A percentile compares a stretch with the other conserved stretches of the same genome.
phyloP scores from a whole-genome alignment of 2,888 invertebrate species.

The Dendrolimus houi region DNA sequence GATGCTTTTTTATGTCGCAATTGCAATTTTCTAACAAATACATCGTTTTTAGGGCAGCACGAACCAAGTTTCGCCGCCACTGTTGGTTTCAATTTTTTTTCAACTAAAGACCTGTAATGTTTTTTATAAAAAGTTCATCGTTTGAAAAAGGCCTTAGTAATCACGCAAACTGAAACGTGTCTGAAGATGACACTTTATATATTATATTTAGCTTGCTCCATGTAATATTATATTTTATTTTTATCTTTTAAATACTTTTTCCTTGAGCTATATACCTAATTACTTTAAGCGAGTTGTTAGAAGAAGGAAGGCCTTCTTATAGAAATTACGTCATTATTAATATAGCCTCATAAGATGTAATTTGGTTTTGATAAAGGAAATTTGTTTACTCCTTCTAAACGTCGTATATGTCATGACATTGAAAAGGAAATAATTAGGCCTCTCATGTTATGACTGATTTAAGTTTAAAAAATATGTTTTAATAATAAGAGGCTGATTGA shows the following conservation, averaged over 20 bases:
- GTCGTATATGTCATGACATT: too few species aligned
- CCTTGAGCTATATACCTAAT: conserved; percentile 13
- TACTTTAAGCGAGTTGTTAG: conserved; percentile 5
- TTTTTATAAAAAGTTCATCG: too few species aligned
- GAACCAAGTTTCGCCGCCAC: too few species aligned
- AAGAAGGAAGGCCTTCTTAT: conserved; percentile 14
- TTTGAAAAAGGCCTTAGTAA: background rate
- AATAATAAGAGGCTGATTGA: too few species aligned
- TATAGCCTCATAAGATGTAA: conserved; percentile 2
- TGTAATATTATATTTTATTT: conserved; percentile 4
- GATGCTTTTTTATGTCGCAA: background rate
- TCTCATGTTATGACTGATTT: too few species aligned
- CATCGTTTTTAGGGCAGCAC: background rate
- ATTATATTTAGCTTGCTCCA: background rate
- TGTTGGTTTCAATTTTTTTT: too few species aligned
- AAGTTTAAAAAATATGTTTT: too few species aligned
- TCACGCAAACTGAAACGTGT: background rate
- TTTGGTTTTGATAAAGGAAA: background rate
- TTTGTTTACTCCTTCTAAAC: conserved; percentile 13
- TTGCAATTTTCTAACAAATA: background rate
- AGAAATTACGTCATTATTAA: conserved; percentile 19
- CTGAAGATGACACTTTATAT: background rate
- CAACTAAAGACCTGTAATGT: too few species aligned
- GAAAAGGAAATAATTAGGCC: too few species aligned
- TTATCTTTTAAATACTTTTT: conserved; percentile 11